Evolutionary conservation across 2,113 vertebrate species (phyloP), one percentile per base, ranked within the genome.

Genomic region (Sitta europaea): DNA sequence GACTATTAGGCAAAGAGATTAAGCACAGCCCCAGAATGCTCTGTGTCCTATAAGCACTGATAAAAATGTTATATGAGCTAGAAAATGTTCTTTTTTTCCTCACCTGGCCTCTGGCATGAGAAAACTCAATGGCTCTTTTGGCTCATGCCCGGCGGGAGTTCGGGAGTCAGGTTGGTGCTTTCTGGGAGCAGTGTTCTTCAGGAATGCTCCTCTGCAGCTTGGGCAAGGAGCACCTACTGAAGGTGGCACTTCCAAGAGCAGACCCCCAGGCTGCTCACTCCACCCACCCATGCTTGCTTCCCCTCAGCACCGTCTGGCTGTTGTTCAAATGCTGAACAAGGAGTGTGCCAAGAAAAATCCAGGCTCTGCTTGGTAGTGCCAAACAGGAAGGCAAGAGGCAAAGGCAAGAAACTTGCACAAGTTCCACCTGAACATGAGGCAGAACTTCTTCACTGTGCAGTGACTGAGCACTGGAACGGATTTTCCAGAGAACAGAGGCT

Each of bases 111-210:
- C 36, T 21, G 14, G 18, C 27, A 43, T 12, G 6, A 24, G 31
- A 57, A 80, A 83, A 12, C 3, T 59, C 38, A 14, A 12, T 4
- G 5, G 3, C 15, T 51, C 35, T 65, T 61, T 50, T 35, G 12
- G 7, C 2, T 72, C 14, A 19, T 33, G 5, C 13, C 1, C 11
- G 16, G 1, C 14, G 14, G 29, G 29, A 70, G 11, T 21, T 53
- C 0, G 0, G 21, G 40, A 78, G 31, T 15, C 1, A 4, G 8
- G 5, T 11, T 3, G 1, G 14, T 79, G 35, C 4, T 76, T 9
- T 0, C 50, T 65, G 68, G 40, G 27, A 87, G 54, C 2, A 3
- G 24, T 2, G 5, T 50, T 62, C 22, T 54, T 23, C 48, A 68
- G 40, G 65, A 84, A 47, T n/a, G 5, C 0, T 73, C 4, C 27